Evolutionary conservation across 2,888 invertebrate genomes (phyloP).

Genomic region (Xiphydria camelus): DNA sequence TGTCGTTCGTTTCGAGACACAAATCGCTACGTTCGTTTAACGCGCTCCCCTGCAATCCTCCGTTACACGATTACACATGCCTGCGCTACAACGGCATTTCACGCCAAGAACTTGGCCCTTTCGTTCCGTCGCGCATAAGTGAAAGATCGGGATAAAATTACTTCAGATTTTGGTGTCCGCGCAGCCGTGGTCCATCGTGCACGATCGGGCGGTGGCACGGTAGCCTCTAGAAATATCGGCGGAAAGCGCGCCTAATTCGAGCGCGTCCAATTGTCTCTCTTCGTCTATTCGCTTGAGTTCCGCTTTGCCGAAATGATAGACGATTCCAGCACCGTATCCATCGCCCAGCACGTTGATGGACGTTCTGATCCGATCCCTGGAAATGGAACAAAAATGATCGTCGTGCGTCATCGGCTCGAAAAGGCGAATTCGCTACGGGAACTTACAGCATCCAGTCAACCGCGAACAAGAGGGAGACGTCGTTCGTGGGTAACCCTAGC

Average conservation of each 20-base stretch:
- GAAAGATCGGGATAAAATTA: too few relatives aligned
- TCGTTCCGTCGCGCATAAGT: too few relatives aligned
- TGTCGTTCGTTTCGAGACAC: too few relatives aligned
- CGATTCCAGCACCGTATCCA: constrained; percentile 75
- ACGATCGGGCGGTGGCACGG: too few relatives aligned
- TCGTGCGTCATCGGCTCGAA: too few relatives aligned
- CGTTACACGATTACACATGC: too few relatives aligned
- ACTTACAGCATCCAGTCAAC: constrained; percentile 70
- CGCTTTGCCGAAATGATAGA: constrained; percentile 65
- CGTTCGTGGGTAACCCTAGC: constrained; percentile 66
- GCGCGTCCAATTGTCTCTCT: constrained; percentile 38
- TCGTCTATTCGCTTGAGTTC: constrained; percentile 59
- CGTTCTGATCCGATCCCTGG: constrained; percentile 64
- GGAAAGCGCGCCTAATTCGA: constrained; percentile 36
- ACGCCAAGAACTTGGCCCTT: too few relatives aligned
- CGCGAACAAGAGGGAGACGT: constrained; percentile 67
- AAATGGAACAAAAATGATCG: constrained; percentile 28
- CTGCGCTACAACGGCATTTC: too few relatives aligned
- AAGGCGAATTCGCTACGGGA: background rate
- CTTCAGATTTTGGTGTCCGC: background rate
- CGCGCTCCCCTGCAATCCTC: too few relatives aligned
- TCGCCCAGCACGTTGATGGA: constrained; percentile 77
- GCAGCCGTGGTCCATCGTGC: too few relatives aligned
- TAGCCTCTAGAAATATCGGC: constrained; percentile 16
- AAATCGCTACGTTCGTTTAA: too few relatives aligned